Evolutionary conservation across 2,888 invertebrate genomes (phyloP).

Genomic region (Congeria kusceri): DNA sequence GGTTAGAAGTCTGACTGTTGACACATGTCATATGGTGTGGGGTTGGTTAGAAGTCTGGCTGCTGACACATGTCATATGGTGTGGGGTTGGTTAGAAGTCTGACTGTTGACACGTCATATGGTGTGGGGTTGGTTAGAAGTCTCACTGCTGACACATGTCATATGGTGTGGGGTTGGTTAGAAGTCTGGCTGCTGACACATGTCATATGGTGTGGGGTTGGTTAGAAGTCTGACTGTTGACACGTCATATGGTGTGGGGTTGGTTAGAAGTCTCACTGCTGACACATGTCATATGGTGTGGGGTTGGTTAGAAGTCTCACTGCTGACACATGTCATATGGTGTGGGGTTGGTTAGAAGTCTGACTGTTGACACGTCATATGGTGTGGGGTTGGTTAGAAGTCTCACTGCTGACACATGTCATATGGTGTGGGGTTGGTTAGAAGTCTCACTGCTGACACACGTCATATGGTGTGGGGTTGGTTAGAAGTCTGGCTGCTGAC

Average conservation of each 20-base stretch:
- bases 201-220: no score
- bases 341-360: constrained; percentile 55
- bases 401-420: not conserved
- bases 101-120: no score
- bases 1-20: not conserved
- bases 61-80: no score
- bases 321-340: no score
- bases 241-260: no score
- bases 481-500: not conserved
- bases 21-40: no score
- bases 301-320: constrained; percentile 21
- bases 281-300: no score
- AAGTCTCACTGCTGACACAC: not conserved
- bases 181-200: not conserved
- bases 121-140: constrained; percentile 58
- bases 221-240: not conserved
- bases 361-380: no score
- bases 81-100: constrained; percentile 55
- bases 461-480: no score
- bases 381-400: constrained; percentile 58
- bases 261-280: not conserved
- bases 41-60: constrained; percentile 25
- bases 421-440: constrained; percentile 65
- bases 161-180: constrained; percentile 65
- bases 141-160: not conserved